Evolutionary conservation across 2,113 vertebrate species (phyloP), one percentile per base, ranked within the genome.

Genomic region (mouse (Mus musculus)): DNA sequence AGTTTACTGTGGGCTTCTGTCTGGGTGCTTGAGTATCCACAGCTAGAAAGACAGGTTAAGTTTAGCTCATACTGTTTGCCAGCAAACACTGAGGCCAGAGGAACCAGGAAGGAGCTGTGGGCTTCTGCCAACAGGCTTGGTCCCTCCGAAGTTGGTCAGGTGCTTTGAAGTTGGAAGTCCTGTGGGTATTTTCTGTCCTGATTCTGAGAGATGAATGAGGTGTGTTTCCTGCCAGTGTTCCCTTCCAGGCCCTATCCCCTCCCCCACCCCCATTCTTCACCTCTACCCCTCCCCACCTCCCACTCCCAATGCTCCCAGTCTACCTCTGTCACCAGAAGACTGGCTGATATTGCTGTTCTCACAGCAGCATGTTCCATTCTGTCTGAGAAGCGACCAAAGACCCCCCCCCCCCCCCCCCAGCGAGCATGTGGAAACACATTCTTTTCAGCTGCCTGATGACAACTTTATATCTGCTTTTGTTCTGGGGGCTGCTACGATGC

Each of bases 171-270:
- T 71, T 80, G 73, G 42, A 59, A 17, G 59, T 46, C 4, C 42
- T n/a, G 92, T 96, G 88, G 85, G 86, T 0, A 49, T 42, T 77
- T 30, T 90, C 80, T 97, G 95, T 61, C 95, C 97, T 97, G 93
- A 59, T 91, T 94, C 88, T 65, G 69, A 65, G 78, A 93, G 85
- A 52, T 4, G 36, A 42, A 26, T 30, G 19, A n/a, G 7, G 84
- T 24, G 85, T 65, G 54, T 86, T 96, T 96, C 95, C 96, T 97
- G 96, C 89, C 76, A 5, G 22, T 0, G 20, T 20, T 76, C 71
- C 36, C 42, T 71, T 85, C 82, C 82, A 65, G 59, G 39, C 59
- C 59, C 39, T 65, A 1, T 20, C n/a, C 59, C 39, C 67, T 13
- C 30, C 12, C n/a, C 82, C n/a, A 3, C 26, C 39, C 26, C 81